These are phyloP conservation scores for Limnodromus scolopaceus DNA, from an alignment of 2,797 vertebrate species.

Conservation along the genomic window DNA sequence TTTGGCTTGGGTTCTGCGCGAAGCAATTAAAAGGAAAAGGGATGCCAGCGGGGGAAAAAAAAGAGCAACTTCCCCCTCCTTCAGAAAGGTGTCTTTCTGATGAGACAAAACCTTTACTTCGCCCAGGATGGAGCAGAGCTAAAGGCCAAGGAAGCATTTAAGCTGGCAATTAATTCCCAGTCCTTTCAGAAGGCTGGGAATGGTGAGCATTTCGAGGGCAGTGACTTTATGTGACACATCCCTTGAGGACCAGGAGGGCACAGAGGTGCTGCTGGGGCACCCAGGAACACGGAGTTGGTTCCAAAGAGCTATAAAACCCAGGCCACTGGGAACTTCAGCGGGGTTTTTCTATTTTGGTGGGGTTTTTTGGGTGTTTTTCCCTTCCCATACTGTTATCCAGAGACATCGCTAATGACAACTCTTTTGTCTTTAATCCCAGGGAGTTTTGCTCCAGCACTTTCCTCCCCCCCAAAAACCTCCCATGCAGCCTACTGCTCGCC, in stretches of 20 bases:
- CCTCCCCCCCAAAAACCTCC: not conserved
- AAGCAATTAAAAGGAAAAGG: constrained; percentile 14
- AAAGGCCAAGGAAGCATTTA: constrained; percentile 58
- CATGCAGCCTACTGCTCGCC: not conserved
- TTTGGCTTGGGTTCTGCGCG: not conserved
- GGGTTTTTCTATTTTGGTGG: not conserved
- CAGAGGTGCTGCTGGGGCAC: not conserved
- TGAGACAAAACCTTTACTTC: constrained; percentile 29
- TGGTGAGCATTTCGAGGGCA: not conserved
- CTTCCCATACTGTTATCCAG: not conserved
- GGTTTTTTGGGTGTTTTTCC: not conserved
- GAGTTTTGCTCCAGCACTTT: not conserved
- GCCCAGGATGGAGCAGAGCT: not conserved
- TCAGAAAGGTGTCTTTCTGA: not conserved
- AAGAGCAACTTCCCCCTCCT: not conserved
- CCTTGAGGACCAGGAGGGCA: not conserved
- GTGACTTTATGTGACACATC: not conserved
- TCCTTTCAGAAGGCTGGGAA: not conserved
- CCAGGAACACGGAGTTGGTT: not conserved
- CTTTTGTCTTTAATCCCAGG: not conserved
- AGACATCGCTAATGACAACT: not conserved
- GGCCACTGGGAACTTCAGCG: not conserved
- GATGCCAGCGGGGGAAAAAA: not conserved
- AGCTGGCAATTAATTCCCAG: constrained; percentile 38
- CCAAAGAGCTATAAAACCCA: not conserved